Evolutionary conservation across 2,797 vertebrate species (phyloP).

Genomic region (Tapera naevia): DNA sequence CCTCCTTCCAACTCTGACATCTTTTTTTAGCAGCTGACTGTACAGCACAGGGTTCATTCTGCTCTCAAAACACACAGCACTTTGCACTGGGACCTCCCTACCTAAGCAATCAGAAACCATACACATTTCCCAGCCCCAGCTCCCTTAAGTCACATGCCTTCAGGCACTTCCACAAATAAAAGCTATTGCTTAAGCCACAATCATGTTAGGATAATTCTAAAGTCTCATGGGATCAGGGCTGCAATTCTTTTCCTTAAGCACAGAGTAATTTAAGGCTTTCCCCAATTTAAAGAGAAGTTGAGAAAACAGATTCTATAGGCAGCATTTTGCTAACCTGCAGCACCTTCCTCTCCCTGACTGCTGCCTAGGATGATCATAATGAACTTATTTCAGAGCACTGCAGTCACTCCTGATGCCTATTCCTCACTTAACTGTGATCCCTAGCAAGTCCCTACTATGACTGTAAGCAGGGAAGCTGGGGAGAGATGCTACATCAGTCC

Average conservation of each 20-base stretch:
- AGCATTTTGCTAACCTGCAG: neutral
- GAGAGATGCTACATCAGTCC: neutral
- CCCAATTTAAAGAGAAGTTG: neutral
- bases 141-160: slow-evolving; percentile 21
- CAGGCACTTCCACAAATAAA: slow-evolving; percentile 54
- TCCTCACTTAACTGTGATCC: neutral
- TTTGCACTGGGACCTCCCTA: neutral
- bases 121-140: neutral
- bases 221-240: slow-evolving; percentile 8
- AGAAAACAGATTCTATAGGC: neutral
- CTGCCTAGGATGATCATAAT: neutral
- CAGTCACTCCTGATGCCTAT: neutral
- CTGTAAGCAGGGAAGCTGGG: neutral
- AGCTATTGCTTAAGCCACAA: slow-evolving; percentile 55
- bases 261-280: slow-evolving; percentile 33
- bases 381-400: neutral
- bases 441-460: neutral
- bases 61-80: accelerated
- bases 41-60: neutral
- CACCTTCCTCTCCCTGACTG: neutral
- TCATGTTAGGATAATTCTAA: slow-evolving; percentile 14
- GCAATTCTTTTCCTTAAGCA: slow-evolving; percentile 25
- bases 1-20: neutral
- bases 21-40: neutral
- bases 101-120: neutral